A percentile compares a stretch with the other conserved stretches of the same genome.
Conservation (phyloP, 2,113 vertebrate genomes). For the Psilopogon haemacephalus region DNA sequence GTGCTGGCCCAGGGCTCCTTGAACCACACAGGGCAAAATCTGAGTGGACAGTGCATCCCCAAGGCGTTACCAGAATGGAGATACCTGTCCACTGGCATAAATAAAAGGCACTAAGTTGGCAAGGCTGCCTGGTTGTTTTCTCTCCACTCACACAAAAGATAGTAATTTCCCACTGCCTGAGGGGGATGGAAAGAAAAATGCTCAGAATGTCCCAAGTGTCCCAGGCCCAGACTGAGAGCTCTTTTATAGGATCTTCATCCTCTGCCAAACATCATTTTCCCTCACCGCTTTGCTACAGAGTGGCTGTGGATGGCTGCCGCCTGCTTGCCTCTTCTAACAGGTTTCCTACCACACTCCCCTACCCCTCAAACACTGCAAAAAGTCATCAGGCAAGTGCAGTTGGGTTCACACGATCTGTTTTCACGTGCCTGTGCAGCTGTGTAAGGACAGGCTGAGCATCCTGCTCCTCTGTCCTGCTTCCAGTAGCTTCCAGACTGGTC, state of each 20-base stretch:
- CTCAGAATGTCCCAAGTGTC: background rate
- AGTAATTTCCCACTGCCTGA: constrained; percentile 12
- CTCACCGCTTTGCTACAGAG: background rate
- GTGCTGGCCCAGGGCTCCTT: background rate
- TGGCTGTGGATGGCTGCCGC: background rate
- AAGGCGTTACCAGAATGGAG: background rate
- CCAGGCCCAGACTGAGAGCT: background rate
- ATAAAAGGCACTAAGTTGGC: background rate
- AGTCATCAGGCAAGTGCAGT: background rate
- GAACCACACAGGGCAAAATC: background rate
- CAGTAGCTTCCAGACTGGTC: background rate
- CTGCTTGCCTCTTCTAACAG: background rate
- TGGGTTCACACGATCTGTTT: background rate
- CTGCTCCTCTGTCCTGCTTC: background rate
- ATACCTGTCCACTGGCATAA: background rate
- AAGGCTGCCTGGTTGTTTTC: background rate
- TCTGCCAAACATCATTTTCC: constrained; percentile 14
- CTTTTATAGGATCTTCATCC: background rate
- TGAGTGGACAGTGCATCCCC: rapidly evolving
- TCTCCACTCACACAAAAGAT: background rate
- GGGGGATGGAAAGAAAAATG: constrained; percentile 17
- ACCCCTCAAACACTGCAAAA: background rate
- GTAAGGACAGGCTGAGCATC: background rate
- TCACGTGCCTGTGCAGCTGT: background rate
- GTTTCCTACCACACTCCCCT: background rate